Conservation (phyloP, 2,797 vertebrate species). For the Sebastes steindachneri region DNA sequence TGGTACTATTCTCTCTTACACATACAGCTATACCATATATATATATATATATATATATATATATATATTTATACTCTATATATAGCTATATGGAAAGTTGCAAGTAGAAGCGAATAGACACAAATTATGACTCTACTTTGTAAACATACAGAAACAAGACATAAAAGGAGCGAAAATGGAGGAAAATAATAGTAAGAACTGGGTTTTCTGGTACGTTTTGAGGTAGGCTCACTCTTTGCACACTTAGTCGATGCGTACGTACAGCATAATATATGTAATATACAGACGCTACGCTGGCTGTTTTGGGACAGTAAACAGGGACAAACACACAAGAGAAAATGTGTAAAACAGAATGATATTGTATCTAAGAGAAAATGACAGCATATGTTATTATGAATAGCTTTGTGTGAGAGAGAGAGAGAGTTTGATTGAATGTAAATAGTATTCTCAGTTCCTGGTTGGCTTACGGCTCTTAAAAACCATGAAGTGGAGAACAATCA, state of each 20-base stretch:
- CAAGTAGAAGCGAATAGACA: not conserved
- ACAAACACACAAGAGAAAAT: not conserved
- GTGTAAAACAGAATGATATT: not conserved
- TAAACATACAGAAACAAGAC: not conserved
- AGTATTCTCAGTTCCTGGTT: not conserved
- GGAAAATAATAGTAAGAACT: not conserved
- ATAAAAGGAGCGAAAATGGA: rapidly evolving
- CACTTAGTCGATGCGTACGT: not conserved
- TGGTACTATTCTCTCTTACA: not conserved
- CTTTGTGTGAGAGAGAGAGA: not conserved
- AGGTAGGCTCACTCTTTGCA: not conserved
- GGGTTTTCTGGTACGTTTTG: not conserved
- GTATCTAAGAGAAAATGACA: not conserved
- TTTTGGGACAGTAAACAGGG: not conserved
- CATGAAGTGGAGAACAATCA: not conserved
- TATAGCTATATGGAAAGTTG: not conserved
- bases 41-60: no score
- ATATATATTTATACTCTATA: no score
- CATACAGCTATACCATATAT: not conserved
- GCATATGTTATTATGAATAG: not conserved
- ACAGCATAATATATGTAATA: not conserved
- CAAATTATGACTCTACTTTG: not conserved
- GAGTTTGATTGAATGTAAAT: not conserved
- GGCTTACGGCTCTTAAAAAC: not conserved
- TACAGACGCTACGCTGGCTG: not conserved